Percentiles rank a stretch among this genome's conserved stretches.
Evolutionary conservation across 30 jellyfish, hydroid and myxozoan genomes (phyloP).

Genomic region (Aurelia aurita complex sp. Pacific): DNA sequence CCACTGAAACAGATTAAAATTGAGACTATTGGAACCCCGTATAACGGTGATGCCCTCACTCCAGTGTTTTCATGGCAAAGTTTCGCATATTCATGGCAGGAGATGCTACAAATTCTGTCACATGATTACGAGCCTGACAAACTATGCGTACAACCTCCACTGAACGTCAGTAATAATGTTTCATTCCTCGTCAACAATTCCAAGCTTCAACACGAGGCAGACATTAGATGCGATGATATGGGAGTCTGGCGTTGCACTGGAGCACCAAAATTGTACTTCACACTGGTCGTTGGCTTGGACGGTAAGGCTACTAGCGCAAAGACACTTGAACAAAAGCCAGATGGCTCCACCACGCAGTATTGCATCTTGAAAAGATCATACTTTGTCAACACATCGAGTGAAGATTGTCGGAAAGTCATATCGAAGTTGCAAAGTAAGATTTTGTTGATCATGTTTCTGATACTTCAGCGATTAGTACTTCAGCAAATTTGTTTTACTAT

Average conservation of each 20-base stretch:
- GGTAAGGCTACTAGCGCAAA: neutral
- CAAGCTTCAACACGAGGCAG: neutral
- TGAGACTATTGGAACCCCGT: neutral
- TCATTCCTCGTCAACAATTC: constrained; percentile 5
- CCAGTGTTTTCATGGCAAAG: constrained; percentile 14
- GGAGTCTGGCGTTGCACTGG: constrained; percentile 13
- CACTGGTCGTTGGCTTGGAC: neutral
- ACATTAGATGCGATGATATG: constrained; percentile 1
- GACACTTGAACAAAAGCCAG: neutral
- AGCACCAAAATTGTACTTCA: neutral
- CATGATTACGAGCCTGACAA: neutral
- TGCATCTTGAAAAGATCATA: constrained; percentile 5
- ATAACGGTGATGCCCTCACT: neutral
- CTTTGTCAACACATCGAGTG: constrained; percentile 13
- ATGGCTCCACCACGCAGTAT: neutral
- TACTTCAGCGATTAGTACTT: neutral
- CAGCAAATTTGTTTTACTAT: no score
- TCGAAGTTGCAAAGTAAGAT: neutral
- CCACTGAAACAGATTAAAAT: no score
- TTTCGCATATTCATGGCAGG: neutral
- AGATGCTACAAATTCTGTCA: neutral
- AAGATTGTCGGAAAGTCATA: constrained; percentile 15
- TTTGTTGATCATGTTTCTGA: neutral
- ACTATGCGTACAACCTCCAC: constrained; percentile 2
- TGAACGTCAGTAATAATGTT: neutral